A percentile compares a stretch with the other conserved stretches of the same genome.
phyloP scores from a whole-genome alignment of 2,888 invertebrate species.

The Galeruca laticollis region DNA sequence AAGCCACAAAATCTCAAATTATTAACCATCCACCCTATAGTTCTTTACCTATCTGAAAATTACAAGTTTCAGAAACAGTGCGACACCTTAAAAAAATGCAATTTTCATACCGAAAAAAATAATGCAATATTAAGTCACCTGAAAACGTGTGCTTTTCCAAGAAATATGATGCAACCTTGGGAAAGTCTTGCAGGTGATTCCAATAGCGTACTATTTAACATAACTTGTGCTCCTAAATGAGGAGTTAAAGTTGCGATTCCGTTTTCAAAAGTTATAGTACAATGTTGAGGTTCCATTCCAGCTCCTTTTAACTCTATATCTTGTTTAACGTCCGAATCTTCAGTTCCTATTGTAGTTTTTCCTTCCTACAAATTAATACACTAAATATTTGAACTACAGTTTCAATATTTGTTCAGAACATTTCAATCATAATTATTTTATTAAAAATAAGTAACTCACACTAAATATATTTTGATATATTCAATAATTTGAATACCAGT shows the following conservation, averaged over 20 bases:
- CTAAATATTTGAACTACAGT: background rate
- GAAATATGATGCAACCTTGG: slow-evolving; percentile 78
- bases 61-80: no score
- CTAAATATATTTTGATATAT: background rate
- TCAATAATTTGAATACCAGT: no score
- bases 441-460: no score
- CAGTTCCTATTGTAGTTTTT: slow-evolving; percentile 86
- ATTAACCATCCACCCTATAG: no score
- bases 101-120: no score
- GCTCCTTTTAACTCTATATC: slow-evolving; percentile 83
- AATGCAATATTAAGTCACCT: slow-evolving; percentile 51
- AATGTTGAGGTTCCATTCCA: slow-evolving; percentile 84
- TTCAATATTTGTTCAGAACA: background rate
- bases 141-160: slow-evolving; percentile 73
- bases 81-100: no score
- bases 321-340: slow-evolving; percentile 75
- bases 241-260: slow-evolving; percentile 84
- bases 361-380: slow-evolving; percentile 74
- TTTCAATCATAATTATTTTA: no score
- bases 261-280: slow-evolving; percentile 77
- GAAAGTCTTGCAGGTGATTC: slow-evolving; percentile 83
- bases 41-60: no score
- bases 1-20: no score
- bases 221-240: slow-evolving; percentile 79
- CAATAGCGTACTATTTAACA: slow-evolving; percentile 85